Percentiles rank a stretch among this genome's conserved stretches.
phyloP scores from a whole-genome alignment of 2,888 invertebrate species.

The Meghimatium bilineatum region DNA sequence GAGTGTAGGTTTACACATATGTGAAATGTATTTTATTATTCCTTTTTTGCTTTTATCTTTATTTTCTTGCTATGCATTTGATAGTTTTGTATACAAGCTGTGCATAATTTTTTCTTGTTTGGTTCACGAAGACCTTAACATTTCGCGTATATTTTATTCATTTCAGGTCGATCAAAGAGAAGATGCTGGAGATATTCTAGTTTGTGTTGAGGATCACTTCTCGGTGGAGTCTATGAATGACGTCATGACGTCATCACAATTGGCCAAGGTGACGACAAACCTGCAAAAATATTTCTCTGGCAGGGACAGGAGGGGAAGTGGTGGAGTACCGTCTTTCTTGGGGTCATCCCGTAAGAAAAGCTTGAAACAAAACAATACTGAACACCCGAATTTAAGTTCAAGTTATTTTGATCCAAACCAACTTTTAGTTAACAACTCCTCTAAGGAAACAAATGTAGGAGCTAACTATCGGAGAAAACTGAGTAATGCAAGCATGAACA shows the following conservation, averaged over 20 bases:
- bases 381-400: too few species aligned
- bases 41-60: too few species aligned
- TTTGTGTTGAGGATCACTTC: slow-evolving; percentile 40
- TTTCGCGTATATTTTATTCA: too few species aligned
- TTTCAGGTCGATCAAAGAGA: background rate
- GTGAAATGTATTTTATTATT: too few species aligned
- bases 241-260: background rate
- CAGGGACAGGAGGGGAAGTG: slow-evolving; percentile 10
- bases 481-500: background rate
- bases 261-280: slow-evolving; percentile 35
- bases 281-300: slow-evolving; percentile 2
- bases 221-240: background rate
- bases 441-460: background rate
- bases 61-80: too few species aligned
- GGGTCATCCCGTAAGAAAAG: background rate
- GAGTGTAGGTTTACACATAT: too few species aligned
- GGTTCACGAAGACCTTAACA: too few species aligned
- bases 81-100: too few species aligned
- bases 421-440: background rate
- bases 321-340: background rate
- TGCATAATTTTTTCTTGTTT: too few species aligned
- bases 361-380: too few species aligned
- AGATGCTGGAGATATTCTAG: slow-evolving; percentile 2
- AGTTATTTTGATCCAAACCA: background rate
- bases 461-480: background rate